These are phyloP conservation scores for Pteronura brasiliensis DNA, from an alignment of 2,113 vertebrate species.

Conservation along the genomic window DNA sequence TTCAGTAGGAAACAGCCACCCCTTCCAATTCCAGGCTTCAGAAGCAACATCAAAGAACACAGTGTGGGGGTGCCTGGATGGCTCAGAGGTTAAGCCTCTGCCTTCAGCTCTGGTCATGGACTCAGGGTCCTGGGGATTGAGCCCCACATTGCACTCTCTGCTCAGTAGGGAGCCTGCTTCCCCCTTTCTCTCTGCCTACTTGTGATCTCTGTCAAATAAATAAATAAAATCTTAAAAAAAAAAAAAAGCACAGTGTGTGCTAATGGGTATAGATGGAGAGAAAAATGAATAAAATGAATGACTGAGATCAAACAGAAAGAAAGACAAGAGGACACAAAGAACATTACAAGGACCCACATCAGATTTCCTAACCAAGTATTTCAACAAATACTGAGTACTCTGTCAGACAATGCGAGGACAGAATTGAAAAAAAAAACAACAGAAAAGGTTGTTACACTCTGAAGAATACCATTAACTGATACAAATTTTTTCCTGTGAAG, in stretches of 20 bases:
- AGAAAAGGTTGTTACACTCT: not conserved
- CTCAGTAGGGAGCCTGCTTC: too few species aligned
- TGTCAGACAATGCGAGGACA: not conserved
- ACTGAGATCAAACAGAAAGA: not conserved
- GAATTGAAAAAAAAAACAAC: not conserved
- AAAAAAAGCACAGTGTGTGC: not conserved
- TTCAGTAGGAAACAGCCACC: not conserved
- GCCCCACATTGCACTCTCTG: too few species aligned
- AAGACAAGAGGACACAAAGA: not conserved
- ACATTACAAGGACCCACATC: not conserved
- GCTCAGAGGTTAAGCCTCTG: too few species aligned
- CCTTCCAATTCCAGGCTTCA: not conserved
- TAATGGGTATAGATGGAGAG: not conserved
- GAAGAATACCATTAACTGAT: not conserved
- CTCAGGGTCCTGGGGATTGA: too few species aligned
- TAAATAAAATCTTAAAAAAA: too few species aligned
- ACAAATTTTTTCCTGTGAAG: not conserved
- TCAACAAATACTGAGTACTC: not conserved
- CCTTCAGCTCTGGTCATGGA: too few species aligned
- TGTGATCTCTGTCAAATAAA: too few species aligned
- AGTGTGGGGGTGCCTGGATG: not conserved
- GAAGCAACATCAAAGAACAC: not conserved
- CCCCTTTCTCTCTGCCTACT: too few species aligned
- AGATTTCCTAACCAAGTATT: not conserved
- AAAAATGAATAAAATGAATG: not conserved